Base-by-base conservation (phyloP, 2,113 vertebrate species). In the Smithornis capensis region DNA sequence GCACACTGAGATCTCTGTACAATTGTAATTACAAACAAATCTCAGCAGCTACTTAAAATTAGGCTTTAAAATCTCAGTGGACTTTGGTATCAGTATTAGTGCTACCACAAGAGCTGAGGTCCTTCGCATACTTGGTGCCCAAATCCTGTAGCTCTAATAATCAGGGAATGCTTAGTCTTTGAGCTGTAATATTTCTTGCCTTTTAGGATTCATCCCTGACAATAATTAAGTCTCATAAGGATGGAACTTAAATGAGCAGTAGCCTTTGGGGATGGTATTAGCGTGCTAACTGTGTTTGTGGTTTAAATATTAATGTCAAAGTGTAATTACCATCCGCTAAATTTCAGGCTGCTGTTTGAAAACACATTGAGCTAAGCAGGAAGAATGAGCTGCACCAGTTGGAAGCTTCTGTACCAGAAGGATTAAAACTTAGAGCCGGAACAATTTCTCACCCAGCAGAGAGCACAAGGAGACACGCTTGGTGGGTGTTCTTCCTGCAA, bases 271-370 rank as follows among this genome's bases (percentile, higher is more conserved):
- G 97, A 97, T 3, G 4, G 96, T 59, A 97, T 98, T 97, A 97
- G 96, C 62, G 70, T 77, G 37, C 94, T 96, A 96, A 97, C 94
- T 96, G 96, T 97, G 94, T 98, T 97, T 98, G 97, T 97, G 96
- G 94, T 97, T 98, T 98, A 98, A 98, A 98, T 98, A 98, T 98
- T 98, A 96, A 98, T 97, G 97, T 96, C 92, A 78, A 94, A 94
- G 96, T 95, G 95, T 97, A 97, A 97, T 98, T 97, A 97, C 94
- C 82, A 93, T 94, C 91, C 55, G 1, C 87, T 94, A 82, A 91
- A 88, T 98, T 77, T 38, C 92, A 96, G 78, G 83, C 93, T 90
- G 57, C n/a, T 60, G 73, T 87, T 96, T 96, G 90, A 89, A 97
- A 98, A 97, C 75, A 83, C 87, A 52, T 50, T 90, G 88, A 67